Base-by-base conservation (phyloP, 1,140 invertebrate genomes). In the Atta texana region DNA sequence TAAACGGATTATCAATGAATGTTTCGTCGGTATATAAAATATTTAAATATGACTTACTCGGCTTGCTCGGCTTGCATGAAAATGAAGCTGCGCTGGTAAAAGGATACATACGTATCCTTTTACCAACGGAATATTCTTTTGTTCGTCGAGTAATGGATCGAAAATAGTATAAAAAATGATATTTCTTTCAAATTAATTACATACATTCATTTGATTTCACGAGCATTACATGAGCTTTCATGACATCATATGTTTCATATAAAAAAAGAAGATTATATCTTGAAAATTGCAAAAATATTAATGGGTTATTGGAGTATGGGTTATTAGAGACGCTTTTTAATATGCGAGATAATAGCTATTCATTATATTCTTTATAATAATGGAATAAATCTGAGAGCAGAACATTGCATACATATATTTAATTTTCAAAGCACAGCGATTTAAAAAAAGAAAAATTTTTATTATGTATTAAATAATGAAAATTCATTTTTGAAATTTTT, bases 171-270 rank as follows among this genome's bases (percentile, higher is more conserved):
- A 61, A 88, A 77, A 89, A 68, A 78, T 90, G 92, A 91, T 39
- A 91, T 90, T 87, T 75, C 39, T 74, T 64, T 8, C 85, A 89
- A 92, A 92, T 92, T 92, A 91, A 92, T 92, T 80, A 85, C 77
- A 78, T n/a, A 24, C 21, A 51, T 51, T 49, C 12, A 69, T 71
- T 68, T 10, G 1, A 57, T 74, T 61, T 71, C 55, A 49, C 24
- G 31, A 39, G 44, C 49, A 66, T 85, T 21, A 31, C n/a, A 18
- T 21, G 34, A 6, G 16, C 44, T 39, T 24, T 31, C 21, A 2
- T 44, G 51, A 81, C 16, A 31, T 39, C 8, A 57, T 6, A 21
- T n/a, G 1, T 53, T 69, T 34, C 34, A 16, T 21, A 34, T 3
- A 39, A 7, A 14, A 53, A 53, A 66, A 31, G 3, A 31, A 14